A percentile compares a stretch with the other conserved stretches of the same genome.
These are phyloP conservation scores for Saguinus midas DNA, from an alignment of 2,113 vertebrate genomes.

Conservation along the genomic window DNA sequence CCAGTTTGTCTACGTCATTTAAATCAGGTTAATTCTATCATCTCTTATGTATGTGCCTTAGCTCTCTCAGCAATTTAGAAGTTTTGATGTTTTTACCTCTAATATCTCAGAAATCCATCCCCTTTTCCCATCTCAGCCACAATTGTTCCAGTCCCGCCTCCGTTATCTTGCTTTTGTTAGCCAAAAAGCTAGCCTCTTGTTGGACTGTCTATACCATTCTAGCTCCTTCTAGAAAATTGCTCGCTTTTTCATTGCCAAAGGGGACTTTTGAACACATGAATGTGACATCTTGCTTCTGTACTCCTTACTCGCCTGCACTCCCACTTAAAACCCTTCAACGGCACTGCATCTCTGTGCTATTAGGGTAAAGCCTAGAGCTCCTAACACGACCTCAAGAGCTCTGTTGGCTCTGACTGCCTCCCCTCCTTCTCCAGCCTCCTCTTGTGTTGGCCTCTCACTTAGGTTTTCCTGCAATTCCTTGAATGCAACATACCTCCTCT, in stretches of 20 bases:
- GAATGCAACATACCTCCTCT: not conserved
- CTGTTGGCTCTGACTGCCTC: too few relatives aligned
- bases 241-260: not conserved
- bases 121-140: not conserved
- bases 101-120: not conserved
- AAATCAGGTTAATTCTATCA: not conserved
- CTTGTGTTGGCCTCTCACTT: not conserved
- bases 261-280: not conserved
- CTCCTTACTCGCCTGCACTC: not conserved
- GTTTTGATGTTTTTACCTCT: not conserved
- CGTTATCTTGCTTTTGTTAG: not conserved
- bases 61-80: not conserved
- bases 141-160: not conserved
- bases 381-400: not conserved
- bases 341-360: not conserved
- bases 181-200: not conserved
- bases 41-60: not conserved
- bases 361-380: not conserved
- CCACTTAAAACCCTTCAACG: not conserved
- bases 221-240: not conserved
- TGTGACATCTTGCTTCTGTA: not conserved
- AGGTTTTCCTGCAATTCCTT: not conserved
- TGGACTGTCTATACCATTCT: not conserved
- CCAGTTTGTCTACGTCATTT: not conserved
- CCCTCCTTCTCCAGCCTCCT: not conserved